Percentiles rank a stretch among this genome's conserved stretches.
These are phyloP conservation scores for Nomada goodeniana DNA, from an alignment of 2,888 invertebrate species.

Conservation along the genomic window DNA sequence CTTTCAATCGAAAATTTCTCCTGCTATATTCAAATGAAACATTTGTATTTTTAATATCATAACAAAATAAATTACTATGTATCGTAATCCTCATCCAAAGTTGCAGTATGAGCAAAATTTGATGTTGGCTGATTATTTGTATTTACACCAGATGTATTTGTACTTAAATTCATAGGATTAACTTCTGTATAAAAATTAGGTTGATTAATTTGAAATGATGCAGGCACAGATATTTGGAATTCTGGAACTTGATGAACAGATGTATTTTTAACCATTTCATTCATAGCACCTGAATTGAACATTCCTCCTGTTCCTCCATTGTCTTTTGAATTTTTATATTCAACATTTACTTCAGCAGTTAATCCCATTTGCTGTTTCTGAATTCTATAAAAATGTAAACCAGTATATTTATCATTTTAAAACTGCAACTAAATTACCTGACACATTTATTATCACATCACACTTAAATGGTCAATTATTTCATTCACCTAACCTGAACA, in stretches of 20 bases:
- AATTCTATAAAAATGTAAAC: constrained; percentile 57
- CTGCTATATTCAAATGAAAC: constrained; percentile 17
- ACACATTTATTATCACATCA: too few relatives aligned
- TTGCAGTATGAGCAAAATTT: constrained; percentile 79
- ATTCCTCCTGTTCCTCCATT: constrained; percentile 48
- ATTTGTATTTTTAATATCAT: constrained; percentile 40
- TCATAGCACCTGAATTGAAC: constrained; percentile 43
- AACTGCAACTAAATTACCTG: background rate
- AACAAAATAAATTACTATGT: constrained; percentile 73
- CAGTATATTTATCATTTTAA: background rate
- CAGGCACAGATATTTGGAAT: constrained; percentile 80
- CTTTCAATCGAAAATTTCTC: constrained; percentile 14
- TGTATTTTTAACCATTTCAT: constrained; percentile 46
- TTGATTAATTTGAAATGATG: constrained; percentile 79
- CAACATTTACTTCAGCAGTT: constrained; percentile 59
- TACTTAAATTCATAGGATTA: constrained; percentile 77
- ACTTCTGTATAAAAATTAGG: constrained; percentile 83
- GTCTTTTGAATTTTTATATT: constrained; percentile 60
- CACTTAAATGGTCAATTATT: too few relatives aligned
- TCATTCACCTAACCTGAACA: background rate
- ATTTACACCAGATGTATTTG: constrained; percentile 66
- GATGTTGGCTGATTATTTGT: constrained; percentile 75
- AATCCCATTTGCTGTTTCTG: constrained; percentile 66
- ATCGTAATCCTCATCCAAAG: constrained; percentile 83
- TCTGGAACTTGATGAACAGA: constrained; percentile 73